These are phyloP conservation scores for Cyprinodon variegatus DNA, from an alignment of 2,113 vertebrate species.

Conservation along the genomic window DNA sequence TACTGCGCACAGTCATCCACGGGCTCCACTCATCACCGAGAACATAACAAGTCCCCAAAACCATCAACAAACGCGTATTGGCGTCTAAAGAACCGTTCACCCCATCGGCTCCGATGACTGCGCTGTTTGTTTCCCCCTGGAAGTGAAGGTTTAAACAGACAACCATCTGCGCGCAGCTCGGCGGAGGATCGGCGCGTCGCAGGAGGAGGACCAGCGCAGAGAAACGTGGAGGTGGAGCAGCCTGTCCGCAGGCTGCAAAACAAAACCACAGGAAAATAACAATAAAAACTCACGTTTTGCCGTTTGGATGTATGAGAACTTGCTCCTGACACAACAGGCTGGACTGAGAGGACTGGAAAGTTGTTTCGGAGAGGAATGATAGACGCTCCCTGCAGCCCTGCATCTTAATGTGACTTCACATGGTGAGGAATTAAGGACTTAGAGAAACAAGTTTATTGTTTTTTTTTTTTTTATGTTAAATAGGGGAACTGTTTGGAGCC, in stretches of 20 bases:
- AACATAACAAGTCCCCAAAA: slow-evolving; percentile 60
- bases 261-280: not conserved
- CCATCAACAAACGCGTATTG: slow-evolving; percentile 28
- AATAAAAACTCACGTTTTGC: slow-evolving; percentile 6
- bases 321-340: slow-evolving; percentile 28
- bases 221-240: slow-evolving; percentile 33
- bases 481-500: slow-evolving; percentile 11
- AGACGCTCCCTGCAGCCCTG: slow-evolving; percentile 59
- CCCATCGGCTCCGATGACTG: slow-evolving; percentile 20
- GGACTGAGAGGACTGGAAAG: slow-evolving; percentile 48
- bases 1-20: slow-evolving; percentile 68
- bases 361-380: slow-evolving; percentile 54
- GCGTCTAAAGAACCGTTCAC: slow-evolving; percentile 2
- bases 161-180: slow-evolving; percentile 30
- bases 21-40: slow-evolving; percentile 68
- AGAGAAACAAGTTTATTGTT: slow-evolving; percentile 3
- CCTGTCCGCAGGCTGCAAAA: slow-evolving; percentile 26
- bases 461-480: slow-evolving; percentile 4
- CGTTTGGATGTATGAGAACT: slow-evolving; percentile 55
- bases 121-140: slow-evolving; percentile 19
- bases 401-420: slow-evolving; percentile 53
- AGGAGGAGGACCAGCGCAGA: slow-evolving; percentile 37
- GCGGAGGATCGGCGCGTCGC: slow-evolving; percentile 59
- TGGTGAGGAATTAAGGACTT: slow-evolving; percentile 50
- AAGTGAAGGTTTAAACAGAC: slow-evolving; percentile 29